Evolutionary conservation across 2,797 vertebrate species (phyloP), one percentile per base, ranked within the genome.

Genomic region (Acanthurus leucopareius): DNA sequence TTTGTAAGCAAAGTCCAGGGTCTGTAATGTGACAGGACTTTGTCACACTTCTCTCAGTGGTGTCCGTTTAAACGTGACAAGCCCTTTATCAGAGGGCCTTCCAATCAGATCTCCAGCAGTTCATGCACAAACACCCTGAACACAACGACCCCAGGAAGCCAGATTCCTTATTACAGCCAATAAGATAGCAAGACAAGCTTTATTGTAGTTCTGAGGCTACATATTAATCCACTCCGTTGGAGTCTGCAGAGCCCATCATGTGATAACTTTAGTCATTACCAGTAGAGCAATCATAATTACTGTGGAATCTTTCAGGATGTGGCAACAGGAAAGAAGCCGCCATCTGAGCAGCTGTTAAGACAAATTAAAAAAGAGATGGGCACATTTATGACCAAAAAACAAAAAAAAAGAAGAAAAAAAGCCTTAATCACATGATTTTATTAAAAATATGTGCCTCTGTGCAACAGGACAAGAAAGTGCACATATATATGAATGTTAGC

Each of bases 261-360:
- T 95, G 94, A 94, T 85, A 72, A 89, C 87, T 83, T 83, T 51
- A 89, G 91, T 92, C 86, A 92, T 92, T 93, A 93, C 86, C 90
- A 88, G 87, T 82, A 86, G 88, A 91, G 80, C 77, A 75, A 85
- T 81, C 82, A 73, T 90, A 92, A 92, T 89, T 90, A 89, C 79
- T 35, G 48, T 79, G 62, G 48, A 86, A 82, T 76, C 61, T 69
- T 82, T 85, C 62, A 78, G 47, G 70, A 88, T 88, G 82, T 75
- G 57, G 87, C 77, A 80, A 86, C 65, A 20, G 15, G 48, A 49
- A 47, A 40, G 47, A 62, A 28, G 28, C 7, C 2, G 38, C 70
- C 38, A 59, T 58, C 32, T 8, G 71, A 35, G 16, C 42, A 72
- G 66, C 15, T 75, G 42, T 47, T 19, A 5, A 7, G 0, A 35